Evolutionary conservation across 2,113 vertebrate genomes (phyloP).

Genomic region (Brachyhypopomus gauderio): DNA sequence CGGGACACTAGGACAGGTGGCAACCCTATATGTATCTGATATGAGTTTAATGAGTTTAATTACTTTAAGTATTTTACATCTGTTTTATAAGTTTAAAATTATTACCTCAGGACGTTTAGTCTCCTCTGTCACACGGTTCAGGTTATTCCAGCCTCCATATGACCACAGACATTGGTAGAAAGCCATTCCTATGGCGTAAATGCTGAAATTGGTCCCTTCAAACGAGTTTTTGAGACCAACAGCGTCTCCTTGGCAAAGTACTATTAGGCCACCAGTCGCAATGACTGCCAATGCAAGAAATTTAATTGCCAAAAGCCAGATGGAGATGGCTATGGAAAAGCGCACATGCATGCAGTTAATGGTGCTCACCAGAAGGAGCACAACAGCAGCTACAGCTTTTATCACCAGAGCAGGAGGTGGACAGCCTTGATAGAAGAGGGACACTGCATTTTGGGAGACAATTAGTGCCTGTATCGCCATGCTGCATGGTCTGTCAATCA

Average conservation of each 20-base stretch:
- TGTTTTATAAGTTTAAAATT: not conserved
- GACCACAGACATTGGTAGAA: slow-evolving; percentile 89
- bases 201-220: slow-evolving; percentile 69
- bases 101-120: slow-evolving; percentile 81
- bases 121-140: slow-evolving; percentile 84
- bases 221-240: slow-evolving; percentile 74
- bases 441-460: slow-evolving; percentile 77
- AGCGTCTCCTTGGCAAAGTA: slow-evolving; percentile 71
- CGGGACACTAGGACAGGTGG: too few species aligned
- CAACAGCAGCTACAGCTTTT: slow-evolving; percentile 74
- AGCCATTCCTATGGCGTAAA: slow-evolving; percentile 74
- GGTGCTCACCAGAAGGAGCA: slow-evolving; percentile 73
- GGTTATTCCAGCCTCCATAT: slow-evolving; percentile 84
- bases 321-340: slow-evolving; percentile 72
- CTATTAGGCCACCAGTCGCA: slow-evolving; percentile 68
- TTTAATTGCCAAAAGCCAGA: slow-evolving; percentile 73
- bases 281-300: slow-evolving; percentile 74
- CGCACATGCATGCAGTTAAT: slow-evolving; percentile 79
- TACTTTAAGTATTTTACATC: not conserved
- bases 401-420: slow-evolving; percentile 65
- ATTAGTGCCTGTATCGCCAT: slow-evolving; percentile 78
- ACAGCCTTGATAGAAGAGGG: slow-evolving; percentile 80
- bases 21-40: too few species aligned
- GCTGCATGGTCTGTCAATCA: slow-evolving; percentile 78
- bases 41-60: too few species aligned